Conservation (phyloP, 2,888 invertebrate species). For the Autographa gamma region DNA sequence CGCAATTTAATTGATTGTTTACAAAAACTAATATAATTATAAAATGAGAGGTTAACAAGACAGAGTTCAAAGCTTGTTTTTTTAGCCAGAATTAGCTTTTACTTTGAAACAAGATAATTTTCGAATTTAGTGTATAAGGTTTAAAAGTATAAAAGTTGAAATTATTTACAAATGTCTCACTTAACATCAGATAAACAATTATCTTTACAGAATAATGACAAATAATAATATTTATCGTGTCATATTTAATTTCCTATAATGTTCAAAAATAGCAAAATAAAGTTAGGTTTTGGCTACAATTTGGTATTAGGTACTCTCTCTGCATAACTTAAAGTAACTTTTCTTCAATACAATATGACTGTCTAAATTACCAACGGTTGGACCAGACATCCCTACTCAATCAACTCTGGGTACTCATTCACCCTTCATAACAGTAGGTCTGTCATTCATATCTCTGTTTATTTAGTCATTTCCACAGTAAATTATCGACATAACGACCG, state of each 20-base stretch:
- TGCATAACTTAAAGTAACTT: background rate
- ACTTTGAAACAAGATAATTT: too few relatives aligned
- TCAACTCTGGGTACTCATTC: constrained; percentile 20
- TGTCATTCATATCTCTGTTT: constrained; percentile 73
- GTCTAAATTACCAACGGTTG: constrained; percentile 18
- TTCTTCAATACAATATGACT: background rate
- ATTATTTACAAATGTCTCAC: too few relatives aligned
- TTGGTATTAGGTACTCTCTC: too few relatives aligned
- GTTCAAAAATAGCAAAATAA: too few relatives aligned
- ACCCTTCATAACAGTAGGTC: constrained; percentile 51
- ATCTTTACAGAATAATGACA: too few relatives aligned
- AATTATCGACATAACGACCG: constrained; percentile 71
- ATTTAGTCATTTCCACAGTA: constrained; percentile 75
- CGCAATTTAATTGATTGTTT: background rate
- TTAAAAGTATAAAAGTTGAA: too few relatives aligned
- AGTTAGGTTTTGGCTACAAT: too few relatives aligned
- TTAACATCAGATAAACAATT: too few relatives aligned
- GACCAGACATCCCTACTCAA: constrained; percentile 30
- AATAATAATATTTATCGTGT: too few relatives aligned
- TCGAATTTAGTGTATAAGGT: too few relatives aligned
- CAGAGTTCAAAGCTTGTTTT: background rate
- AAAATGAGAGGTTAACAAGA: background rate
- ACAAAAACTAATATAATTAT: background rate
- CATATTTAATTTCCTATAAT: too few relatives aligned
- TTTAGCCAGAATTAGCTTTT: too few relatives aligned